phyloP scores from a whole-genome alignment of 2,797 vertebrate species.

The Thamnophis elegans region DNA sequence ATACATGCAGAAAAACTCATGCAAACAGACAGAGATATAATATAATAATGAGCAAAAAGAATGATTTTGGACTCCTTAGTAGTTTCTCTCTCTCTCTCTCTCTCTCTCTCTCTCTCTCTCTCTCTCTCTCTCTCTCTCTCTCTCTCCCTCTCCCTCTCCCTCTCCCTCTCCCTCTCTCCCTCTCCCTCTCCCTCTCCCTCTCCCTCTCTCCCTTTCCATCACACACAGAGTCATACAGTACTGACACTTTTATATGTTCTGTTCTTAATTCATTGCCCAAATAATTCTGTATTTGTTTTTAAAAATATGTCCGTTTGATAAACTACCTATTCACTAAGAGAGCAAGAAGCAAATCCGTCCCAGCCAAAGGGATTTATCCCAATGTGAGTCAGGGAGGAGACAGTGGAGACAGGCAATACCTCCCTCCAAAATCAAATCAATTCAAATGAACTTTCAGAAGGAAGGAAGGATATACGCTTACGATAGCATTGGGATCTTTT shows the following conservation, averaged over 20 bases:
- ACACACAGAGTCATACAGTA: no score
- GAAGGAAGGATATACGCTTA: not conserved
- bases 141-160: no score
- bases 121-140: no score
- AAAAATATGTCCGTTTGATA: not conserved
- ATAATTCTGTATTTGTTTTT: not conserved
- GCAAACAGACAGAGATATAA: no score
- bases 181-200: no score
- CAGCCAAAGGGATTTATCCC: not conserved
- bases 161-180: no score
- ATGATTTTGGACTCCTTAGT: no score
- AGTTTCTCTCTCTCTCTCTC: no score
- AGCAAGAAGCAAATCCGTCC: not conserved
- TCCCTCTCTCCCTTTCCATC: no score
- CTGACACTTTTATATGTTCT: not conserved
- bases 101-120: no score
- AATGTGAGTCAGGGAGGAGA: not conserved
- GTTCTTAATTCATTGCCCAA: not conserved
- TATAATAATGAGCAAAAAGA: no score
- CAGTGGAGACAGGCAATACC: not conserved
- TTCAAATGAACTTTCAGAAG: not conserved
- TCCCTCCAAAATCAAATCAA: not conserved
- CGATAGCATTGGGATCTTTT: not conserved
- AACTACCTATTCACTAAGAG: not conserved
- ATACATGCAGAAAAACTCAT: no score